A percentile compares a stretch with the other conserved stretches of the same genome.
These are phyloP conservation scores for Danio albolineatus DNA, from an alignment of 2,797 vertebrate genomes.

Conservation along the genomic window DNA sequence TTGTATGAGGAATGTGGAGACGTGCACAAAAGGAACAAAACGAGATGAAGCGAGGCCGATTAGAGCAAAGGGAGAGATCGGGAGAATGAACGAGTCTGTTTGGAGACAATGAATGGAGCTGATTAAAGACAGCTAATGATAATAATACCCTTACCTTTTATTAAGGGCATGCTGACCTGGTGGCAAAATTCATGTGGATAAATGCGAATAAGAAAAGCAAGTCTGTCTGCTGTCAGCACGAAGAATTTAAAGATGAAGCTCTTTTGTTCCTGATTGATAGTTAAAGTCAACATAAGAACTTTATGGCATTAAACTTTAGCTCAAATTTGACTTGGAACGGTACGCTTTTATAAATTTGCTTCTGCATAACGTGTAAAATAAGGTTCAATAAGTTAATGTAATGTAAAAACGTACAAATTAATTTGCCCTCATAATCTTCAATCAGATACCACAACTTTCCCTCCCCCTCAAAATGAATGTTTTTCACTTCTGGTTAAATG, in stretches of 20 bases:
- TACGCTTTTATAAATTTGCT: not conserved
- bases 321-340: too few relatives aligned
- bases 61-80: not conserved
- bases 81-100: not conserved
- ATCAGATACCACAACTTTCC: too few relatives aligned
- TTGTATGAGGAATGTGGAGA: conserved; percentile 32
- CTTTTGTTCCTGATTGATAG: not conserved
- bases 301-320: not conserved
- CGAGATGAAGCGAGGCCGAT: conserved; percentile 12
- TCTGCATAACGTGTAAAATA: not conserved
- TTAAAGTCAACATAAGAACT: not conserved
- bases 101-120: conserved; percentile 5
- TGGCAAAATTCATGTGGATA: not conserved
- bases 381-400: not conserved
- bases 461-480: too few relatives aligned
- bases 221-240: not conserved
- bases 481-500: too few relatives aligned
- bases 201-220: not conserved
- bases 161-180: not conserved
- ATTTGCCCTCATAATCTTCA: too few relatives aligned
- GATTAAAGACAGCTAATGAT: not conserved
- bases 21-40: conserved; percentile 10
- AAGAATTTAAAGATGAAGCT: not conserved
- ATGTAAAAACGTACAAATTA: too few relatives aligned
- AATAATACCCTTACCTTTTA: not conserved